Base-by-base conservation (phyloP, 1,140 invertebrate species). In the Cydia pomonella region DNA sequence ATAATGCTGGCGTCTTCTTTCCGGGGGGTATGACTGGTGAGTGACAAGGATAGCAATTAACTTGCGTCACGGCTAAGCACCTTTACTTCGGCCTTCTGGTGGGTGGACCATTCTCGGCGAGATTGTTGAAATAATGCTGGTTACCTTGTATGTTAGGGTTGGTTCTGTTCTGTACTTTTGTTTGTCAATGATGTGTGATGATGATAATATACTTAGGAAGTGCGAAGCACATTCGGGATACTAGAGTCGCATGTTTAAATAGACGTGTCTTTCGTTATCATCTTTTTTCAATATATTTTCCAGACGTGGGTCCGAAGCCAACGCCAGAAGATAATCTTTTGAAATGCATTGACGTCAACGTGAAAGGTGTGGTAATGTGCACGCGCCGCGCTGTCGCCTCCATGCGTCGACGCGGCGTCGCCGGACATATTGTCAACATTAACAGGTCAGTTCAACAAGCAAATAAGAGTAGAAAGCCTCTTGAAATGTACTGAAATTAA, bases 401-500 rank as follows among this genome's bases (percentile, higher is more conserved):
- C 0, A 97, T 97, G 96, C 93, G 85, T 27, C 94, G 94, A 76
- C 92, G 94, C 1, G 92, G 93, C 0, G 92, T 95, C 6, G 90
- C 95, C 76, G 97, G 96, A 0, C 96, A 97, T 75, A 95, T 97
- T 33, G 92, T 97, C 41, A 94, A 96, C 71, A 94, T 97, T 3
- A 96, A 96, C 86, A 97, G 95, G 95, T 95, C 86, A 75, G 13
- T 74, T 44, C 3, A 44, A 44, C 29, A 33, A 33, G 29, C 29
- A 33, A 33, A 33, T n/a, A n/a, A n/a, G n/a, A n/a, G n/a, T n/a
- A n/a, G n/a, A n/a, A n/a, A n/a, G n/a, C n/a, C n/a, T n/a, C n/a
- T n/a, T n/a, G n/a, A n/a, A n/a, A n/a, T n/a, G n/a, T n/a, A n/a
- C n/a, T n/a, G n/a, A n/a, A n/a, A n/a, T n/a, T n/a, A n/a, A n/a